Evolutionary conservation across 2,888 invertebrate genomes (phyloP), one percentile per base, ranked within the genome.

Genomic region (Allophyes oxyacanthae): DNA sequence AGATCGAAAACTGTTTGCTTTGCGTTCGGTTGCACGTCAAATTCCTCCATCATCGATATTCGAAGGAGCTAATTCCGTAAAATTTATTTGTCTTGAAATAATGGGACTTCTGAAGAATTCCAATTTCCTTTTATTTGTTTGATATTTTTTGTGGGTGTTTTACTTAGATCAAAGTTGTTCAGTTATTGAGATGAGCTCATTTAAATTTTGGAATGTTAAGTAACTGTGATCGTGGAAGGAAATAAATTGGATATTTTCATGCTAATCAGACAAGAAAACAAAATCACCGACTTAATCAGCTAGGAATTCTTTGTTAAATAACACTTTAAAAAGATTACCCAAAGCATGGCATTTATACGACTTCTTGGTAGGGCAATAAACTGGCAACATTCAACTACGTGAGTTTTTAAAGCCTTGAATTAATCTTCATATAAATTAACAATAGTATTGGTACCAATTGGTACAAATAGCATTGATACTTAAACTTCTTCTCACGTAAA

Each of bases 1-100:
- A 80, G 75, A 81, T 77, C 73, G 81, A 77, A 81, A 85, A 85
- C 82, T 91, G 90, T 91, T 91, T 91, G 84, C 88, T 77, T 83
- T 81, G 67, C 79, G 72, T 82, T 83, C 64, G 70, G 75, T 77
- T 81, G 81, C 73, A 77, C 77, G 75, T 69, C 61, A 46, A 37
- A 55, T 60, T 45, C 62, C 53, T 28, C 46, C 69, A 63, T 69
- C 61, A 56, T 73, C 62, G 65, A 68, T 61, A 75, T 71, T 73
- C 57, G 46, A 64, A 63, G 63, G 60, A 65, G 76, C 73, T 75
- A 75, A 75, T 75, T 64, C 60, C 58, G 64, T 72, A 63, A 64
- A 62, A 52, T 75, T 72, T 75, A 72, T 75, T 70, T 66, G 70
- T 62, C 64, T 69, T 72, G 52, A 66, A 66, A 65, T 74, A 69